Evolutionary conservation across 2,113 vertebrate species (phyloP).

Genomic region (Electrona antarctica): DNA sequence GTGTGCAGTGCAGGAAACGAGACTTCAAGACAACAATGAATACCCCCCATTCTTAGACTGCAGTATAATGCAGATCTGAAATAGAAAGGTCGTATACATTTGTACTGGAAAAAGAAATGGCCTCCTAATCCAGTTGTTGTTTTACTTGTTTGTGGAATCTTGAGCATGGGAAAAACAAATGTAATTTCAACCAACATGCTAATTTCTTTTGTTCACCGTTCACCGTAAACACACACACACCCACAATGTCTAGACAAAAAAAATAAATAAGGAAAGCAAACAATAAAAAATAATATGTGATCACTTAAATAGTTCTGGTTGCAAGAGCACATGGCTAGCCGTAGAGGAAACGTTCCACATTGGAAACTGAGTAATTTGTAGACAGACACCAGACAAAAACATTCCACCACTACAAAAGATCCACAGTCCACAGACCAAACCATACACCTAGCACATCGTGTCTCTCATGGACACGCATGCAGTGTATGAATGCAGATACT

Average conservation of each 20-base stretch:
- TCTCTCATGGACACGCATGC: slow-evolving; percentile 16
- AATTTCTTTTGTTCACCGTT: slow-evolving; percentile 11
- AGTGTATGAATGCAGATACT: too few species aligned
- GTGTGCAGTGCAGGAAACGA: neutral
- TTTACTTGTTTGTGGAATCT: slow-evolving; percentile 18
- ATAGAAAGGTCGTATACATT: neutral
- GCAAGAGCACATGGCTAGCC: slow-evolving; percentile 16
- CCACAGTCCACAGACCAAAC: slow-evolving; percentile 12
- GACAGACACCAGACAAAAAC: slow-evolving; percentile 7
- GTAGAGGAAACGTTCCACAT: slow-evolving; percentile 35
- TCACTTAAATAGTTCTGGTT: slow-evolving; percentile 17
- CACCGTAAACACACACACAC: neutral
- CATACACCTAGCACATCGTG: slow-evolving; percentile 28
- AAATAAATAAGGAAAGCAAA: slow-evolving; percentile 21
- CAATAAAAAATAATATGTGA: slow-evolving; percentile 13
- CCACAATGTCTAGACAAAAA: slow-evolving; percentile 22
- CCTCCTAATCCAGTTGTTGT: neutral
- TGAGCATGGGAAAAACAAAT: slow-evolving; percentile 32
- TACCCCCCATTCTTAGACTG: neutral
- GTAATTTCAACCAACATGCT: slow-evolving; percentile 21
- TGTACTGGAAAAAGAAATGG: slow-evolving; percentile 4
- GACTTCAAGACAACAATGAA: slow-evolving; percentile 1
- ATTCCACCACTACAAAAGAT: slow-evolving; percentile 30
- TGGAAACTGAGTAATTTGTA: slow-evolving; percentile 37
- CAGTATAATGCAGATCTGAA: neutral